Evolutionary conservation across 2,797 vertebrate species (phyloP).

Genomic region (Tauraco hartlaubi): DNA sequence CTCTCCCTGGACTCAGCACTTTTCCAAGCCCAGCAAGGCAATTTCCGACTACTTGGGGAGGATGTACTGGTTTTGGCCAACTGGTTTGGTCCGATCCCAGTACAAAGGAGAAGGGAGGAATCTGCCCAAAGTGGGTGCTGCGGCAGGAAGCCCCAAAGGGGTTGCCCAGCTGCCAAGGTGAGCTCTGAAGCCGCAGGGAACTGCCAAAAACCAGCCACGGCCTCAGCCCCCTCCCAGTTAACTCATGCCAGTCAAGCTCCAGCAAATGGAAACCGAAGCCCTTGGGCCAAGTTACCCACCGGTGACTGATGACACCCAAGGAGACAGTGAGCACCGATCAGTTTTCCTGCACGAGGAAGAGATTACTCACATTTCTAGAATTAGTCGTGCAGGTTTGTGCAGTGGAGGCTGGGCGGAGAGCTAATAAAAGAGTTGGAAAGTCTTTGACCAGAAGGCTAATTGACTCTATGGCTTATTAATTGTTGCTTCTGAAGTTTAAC

Average conservation of each 20-base stretch:
- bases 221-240: neutral
- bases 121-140: rapidly evolving
- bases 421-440: neutral
- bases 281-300: neutral
- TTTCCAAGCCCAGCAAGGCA: neutral
- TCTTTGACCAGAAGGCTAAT: neutral
- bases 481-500: neutral
- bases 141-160: neutral
- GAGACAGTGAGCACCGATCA: neutral
- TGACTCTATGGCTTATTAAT: neutral
- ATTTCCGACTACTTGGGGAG: neutral
- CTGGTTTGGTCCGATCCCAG: neutral
- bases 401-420: neutral
- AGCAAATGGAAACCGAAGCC: neutral
- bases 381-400: neutral
- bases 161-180: rapidly evolving
- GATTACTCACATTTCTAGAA: neutral
- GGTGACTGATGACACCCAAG: neutral
- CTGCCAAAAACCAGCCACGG: neutral
- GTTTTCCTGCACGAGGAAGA: neutral
- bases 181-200: neutral
- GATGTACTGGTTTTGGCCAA: neutral
- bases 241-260: neutral
- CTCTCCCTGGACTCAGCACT: neutral
- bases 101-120: neutral